These are phyloP conservation scores for Streblospio benedicti DNA, from an alignment of 1,140 invertebrate species.

Conservation along the genomic window DNA sequence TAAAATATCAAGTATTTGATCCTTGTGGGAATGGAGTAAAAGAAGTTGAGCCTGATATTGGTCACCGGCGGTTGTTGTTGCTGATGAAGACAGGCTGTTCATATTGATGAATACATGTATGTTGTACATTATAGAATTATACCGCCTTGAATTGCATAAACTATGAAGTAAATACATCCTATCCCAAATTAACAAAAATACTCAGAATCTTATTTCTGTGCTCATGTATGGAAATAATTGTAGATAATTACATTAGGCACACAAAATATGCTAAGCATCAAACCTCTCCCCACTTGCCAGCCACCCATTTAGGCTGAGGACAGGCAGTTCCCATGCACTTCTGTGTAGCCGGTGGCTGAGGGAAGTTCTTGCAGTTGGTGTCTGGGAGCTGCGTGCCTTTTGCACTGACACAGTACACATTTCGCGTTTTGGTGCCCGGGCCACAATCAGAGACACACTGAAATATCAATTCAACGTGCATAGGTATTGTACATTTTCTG, in stretches of 20 bases:
- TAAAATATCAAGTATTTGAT: neutral
- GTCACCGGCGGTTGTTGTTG: neutral
- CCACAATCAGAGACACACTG: slow-evolving; percentile 76
- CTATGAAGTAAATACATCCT: neutral
- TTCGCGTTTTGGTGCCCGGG: slow-evolving; percentile 59
- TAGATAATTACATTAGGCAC: neutral
- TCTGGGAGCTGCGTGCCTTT: slow-evolving; percentile 25
- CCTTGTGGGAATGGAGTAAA: neutral
- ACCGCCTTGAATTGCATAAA: neutral
- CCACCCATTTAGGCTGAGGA: slow-evolving; percentile 54
- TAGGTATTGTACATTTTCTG: neutral
- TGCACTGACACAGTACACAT: slow-evolving; percentile 54
- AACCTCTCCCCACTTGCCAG: slow-evolving; percentile 56
- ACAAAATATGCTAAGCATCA: slow-evolving; percentile 26
- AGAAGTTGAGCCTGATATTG: neutral
- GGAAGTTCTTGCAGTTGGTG: slow-evolving; percentile 45
- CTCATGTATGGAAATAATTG: neutral
- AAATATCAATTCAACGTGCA: neutral
- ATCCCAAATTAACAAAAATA: neutral
- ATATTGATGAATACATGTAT: neutral
- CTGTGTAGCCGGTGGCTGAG: slow-evolving; percentile 48
- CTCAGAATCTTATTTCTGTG: neutral
- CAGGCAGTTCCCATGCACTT: slow-evolving; percentile 54
- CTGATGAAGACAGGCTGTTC: neutral
- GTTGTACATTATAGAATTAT: neutral